Conservation (phyloP, 2,888 invertebrate species). For the Minunthozetes semirufus region DNA sequence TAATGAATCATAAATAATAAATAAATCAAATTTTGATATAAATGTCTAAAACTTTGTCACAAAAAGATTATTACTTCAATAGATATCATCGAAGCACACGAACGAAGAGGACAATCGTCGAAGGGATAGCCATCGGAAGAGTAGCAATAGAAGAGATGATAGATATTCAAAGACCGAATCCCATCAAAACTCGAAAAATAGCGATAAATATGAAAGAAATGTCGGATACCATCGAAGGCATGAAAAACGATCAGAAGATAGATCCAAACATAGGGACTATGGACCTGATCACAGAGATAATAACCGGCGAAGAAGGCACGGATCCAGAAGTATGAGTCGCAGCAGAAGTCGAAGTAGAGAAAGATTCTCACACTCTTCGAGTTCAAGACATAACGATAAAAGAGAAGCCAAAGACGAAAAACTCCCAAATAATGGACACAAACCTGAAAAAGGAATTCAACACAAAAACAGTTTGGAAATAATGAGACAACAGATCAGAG, state of each 20-base stretch:
- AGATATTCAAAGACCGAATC: neutral
- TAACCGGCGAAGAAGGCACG: neutral
- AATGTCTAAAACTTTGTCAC: too few species aligned
- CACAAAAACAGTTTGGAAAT: conserved; percentile 12
- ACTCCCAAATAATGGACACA: neutral
- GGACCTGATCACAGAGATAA: neutral
- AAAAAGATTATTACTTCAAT: too few species aligned
- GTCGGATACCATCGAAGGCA: neutral
- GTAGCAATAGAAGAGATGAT: neutral
- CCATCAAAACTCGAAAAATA: neutral
- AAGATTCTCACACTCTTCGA: neutral
- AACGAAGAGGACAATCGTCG: too few species aligned
- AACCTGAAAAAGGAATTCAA: conserved; percentile 10
- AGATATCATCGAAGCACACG: too few species aligned
- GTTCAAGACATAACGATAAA: neutral
- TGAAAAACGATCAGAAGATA: neutral
- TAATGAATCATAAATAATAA: too few species aligned
- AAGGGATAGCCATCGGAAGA: neutral
- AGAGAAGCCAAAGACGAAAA: neutral
- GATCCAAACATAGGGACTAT: neutral
- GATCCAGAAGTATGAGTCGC: neutral
- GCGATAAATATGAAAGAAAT: conserved; percentile 1
- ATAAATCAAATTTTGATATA: too few species aligned
- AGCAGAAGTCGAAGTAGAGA: conserved; percentile 13
- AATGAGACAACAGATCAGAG: conserved; percentile 14